Conservation (phyloP, 2,113 vertebrate species). For the Notothenia coriiceps region DNA sequence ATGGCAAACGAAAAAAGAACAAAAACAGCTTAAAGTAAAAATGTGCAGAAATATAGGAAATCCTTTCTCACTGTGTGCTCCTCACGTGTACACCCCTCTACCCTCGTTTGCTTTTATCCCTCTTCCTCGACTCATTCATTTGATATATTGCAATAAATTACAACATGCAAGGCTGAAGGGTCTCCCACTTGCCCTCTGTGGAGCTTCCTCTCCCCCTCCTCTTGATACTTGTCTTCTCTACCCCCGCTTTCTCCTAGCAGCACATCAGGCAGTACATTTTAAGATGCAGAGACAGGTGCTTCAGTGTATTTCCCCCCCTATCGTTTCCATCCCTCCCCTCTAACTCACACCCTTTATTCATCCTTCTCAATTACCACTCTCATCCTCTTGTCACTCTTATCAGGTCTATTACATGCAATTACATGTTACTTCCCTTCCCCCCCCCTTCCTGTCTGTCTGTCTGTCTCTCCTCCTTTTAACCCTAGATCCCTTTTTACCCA, state of each 20-base stretch:
- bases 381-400: conserved; percentile 54
- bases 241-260: background rate
- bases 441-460: background rate
- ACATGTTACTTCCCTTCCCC: conserved; percentile 5
- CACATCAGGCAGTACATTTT: background rate
- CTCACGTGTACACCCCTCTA: background rate
- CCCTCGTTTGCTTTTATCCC: conserved; percentile 13
- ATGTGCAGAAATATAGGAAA: background rate
- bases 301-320: background rate
- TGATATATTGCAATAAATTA: conserved; percentile 18
- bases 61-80: background rate
- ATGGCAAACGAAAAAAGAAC: conserved; percentile 6
- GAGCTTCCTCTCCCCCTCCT: background rate
- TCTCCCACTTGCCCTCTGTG: background rate
- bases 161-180: conserved; percentile 17
- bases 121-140: background rate
- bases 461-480: conserved; percentile 21
- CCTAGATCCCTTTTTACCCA: conserved; percentile 1
- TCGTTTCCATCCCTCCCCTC: background rate
- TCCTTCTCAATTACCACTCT: conserved; percentile 40
- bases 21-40: conserved; percentile 12
- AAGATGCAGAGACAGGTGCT: background rate
- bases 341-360: conserved; percentile 12
- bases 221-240: background rate
- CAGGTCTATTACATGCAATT: conserved; percentile 56